phyloP scores from a whole-genome alignment of 2,113 vertebrate genomes.

The Sylvilagus bachmani region DNA sequence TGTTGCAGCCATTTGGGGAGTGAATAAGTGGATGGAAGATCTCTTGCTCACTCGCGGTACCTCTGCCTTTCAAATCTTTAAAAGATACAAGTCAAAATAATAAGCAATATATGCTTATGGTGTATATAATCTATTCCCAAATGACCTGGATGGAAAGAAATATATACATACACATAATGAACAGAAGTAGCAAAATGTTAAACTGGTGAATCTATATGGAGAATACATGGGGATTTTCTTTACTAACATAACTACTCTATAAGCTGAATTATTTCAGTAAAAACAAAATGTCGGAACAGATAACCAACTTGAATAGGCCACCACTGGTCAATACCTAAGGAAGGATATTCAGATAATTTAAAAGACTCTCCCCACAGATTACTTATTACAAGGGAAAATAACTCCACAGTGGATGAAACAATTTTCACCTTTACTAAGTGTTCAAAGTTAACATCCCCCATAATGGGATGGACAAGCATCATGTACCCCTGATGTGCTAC shows the following conservation, averaged over 20 bases:
- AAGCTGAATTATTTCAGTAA: slow-evolving; percentile 55
- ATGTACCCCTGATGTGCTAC: background rate
- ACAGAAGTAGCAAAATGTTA: slow-evolving; percentile 5
- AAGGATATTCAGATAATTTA: background rate
- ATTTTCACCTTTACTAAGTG: slow-evolving; percentile 31
- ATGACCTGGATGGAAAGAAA: background rate
- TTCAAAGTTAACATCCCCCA: slow-evolving; percentile 17
- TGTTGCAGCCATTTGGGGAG: too few species aligned
- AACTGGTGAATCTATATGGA: background rate
- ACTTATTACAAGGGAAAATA: slow-evolving; percentile 28
- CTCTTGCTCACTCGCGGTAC: too few species aligned
- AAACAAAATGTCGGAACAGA: slow-evolving; percentile 2
- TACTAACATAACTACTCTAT: slow-evolving; percentile 13
- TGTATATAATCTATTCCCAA: background rate
- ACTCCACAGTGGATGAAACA: background rate
- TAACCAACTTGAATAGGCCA: background rate
- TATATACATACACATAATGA: background rate
- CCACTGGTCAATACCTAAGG: slow-evolving; percentile 14
- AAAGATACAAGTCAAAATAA: slow-evolving; percentile 4
- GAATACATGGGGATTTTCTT: background rate
- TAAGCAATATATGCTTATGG: background rate
- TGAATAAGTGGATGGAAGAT: too few species aligned
- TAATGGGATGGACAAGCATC: background rate
- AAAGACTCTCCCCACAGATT: slow-evolving; percentile 28
- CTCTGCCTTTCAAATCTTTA: background rate